Evolutionary conservation across 2,797 vertebrate species (phyloP).

Genomic region (Merluccius polli): DNA sequence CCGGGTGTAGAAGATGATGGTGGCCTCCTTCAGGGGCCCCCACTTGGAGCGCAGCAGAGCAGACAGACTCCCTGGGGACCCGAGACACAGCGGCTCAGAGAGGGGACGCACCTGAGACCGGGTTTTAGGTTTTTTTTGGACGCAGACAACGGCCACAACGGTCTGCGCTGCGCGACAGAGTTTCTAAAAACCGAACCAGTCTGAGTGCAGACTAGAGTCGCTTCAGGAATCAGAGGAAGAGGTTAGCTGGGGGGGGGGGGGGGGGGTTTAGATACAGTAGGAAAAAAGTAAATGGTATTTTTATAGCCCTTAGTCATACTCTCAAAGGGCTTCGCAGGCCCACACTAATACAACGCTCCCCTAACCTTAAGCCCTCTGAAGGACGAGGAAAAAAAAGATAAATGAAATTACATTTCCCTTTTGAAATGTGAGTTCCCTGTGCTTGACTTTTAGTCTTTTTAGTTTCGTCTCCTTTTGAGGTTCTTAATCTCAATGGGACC

Average conservation of each 20-base stretch:
- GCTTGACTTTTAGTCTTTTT: too few relatives aligned
- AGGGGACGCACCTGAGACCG: not conserved
- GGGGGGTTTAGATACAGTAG: too few relatives aligned
- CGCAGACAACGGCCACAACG: not conserved
- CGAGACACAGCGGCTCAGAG: slow-evolving; percentile 14
- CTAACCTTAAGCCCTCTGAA: not conserved
- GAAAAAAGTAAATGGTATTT: too few relatives aligned
- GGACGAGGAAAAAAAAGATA: too few relatives aligned
- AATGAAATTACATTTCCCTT: too few relatives aligned
- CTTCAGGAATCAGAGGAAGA: not conserved
- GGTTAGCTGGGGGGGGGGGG: too few relatives aligned
- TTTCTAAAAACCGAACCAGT: not conserved
- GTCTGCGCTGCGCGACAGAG: not conserved
- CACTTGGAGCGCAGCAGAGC: slow-evolving; percentile 94
- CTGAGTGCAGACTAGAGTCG: not conserved
- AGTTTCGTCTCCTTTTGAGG: too few relatives aligned
- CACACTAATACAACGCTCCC: not conserved
- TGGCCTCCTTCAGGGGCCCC: slow-evolving; percentile 96
- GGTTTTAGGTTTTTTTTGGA: too few relatives aligned
- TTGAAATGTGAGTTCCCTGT: too few relatives aligned
- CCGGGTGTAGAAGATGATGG: slow-evolving; percentile 97
- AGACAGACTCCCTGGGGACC: slow-evolving; percentile 88
- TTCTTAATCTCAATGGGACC: too few relatives aligned
- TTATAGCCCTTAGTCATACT: too few relatives aligned
- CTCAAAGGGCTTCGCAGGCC: not conserved